Evolutionary conservation across 1,140 invertebrate genomes (phyloP).

Genomic region (Drosophila bifasciata): DNA sequence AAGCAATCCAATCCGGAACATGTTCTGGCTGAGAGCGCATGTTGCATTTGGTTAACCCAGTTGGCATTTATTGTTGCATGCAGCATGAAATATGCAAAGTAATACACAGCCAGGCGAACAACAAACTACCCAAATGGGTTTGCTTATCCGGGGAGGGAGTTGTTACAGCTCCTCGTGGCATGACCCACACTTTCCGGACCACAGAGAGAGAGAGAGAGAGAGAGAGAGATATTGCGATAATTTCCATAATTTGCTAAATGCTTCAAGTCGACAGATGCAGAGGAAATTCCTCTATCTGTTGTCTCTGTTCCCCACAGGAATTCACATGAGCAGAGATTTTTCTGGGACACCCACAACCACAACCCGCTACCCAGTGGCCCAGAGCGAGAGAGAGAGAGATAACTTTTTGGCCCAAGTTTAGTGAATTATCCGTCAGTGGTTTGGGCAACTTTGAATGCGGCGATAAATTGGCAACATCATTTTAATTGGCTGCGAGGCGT

Average conservation of each 20-base stretch:
- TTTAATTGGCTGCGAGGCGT: slow-evolving; percentile 72
- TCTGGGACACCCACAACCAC: slow-evolving; percentile 3
- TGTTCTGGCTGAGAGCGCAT: slow-evolving; percentile 50
- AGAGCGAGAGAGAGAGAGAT: slow-evolving; percentile 29
- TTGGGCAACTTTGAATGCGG: slow-evolving; percentile 9
- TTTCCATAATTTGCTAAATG: slow-evolving; percentile 70
- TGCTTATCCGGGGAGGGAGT: slow-evolving; percentile 49
- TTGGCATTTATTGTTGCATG: slow-evolving; percentile 70
- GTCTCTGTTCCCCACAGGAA: slow-evolving; percentile 1
- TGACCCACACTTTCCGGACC: slow-evolving; percentile 18
- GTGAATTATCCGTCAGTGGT: slow-evolving; percentile 61
- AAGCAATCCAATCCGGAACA: slow-evolving; percentile 34
- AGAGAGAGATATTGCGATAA: slow-evolving; percentile 25
- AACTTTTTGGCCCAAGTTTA: slow-evolving; percentile 53
- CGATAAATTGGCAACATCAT: slow-evolving; percentile 62
- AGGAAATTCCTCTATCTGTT: neutral
- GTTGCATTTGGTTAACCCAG: slow-evolving; percentile 69
- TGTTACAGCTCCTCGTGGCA: slow-evolving; percentile 11
- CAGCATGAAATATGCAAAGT: slow-evolving; percentile 72
- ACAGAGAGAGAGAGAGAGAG: slow-evolving; percentile 15
- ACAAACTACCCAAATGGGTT: slow-evolving; percentile 25
- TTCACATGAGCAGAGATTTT: slow-evolving; percentile 25
- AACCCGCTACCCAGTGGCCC: neutral
- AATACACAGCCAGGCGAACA: slow-evolving; percentile 53
- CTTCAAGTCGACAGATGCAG: slow-evolving; percentile 20